These are phyloP conservation scores for Ammodytes marinus DNA, from an alignment of 2,113 vertebrate species.

Conservation along the genomic window DNA sequence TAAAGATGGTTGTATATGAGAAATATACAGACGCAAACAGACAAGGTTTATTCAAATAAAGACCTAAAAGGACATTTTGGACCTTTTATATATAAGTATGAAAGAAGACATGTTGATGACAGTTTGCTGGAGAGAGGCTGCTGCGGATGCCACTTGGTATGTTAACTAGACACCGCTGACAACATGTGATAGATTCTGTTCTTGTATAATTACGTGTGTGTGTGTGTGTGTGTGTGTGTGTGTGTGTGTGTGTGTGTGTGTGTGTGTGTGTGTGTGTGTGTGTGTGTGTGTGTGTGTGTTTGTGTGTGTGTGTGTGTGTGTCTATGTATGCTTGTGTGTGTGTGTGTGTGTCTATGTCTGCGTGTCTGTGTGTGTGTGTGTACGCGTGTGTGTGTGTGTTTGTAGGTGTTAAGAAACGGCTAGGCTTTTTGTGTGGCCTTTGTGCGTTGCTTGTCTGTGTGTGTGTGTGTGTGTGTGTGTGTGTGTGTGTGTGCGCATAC, in stretches of 20 bases:
- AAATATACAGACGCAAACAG: too few species aligned
- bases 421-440: too few species aligned
- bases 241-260: slow-evolving; percentile 18
- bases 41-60: too few species aligned
- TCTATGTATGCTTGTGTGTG: background rate
- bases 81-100: too few species aligned
- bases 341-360: slow-evolving; percentile 32
- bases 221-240: slow-evolving; percentile 25
- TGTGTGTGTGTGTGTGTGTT: slow-evolving; percentile 9
- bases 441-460: background rate
- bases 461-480: too few species aligned
- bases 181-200: slow-evolving; percentile 41
- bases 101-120: too few species aligned
- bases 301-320: slow-evolving; percentile 12
- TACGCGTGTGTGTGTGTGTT: slow-evolving; percentile 25
- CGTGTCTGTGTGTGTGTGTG: background rate
- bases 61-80: too few species aligned
- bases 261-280: slow-evolving; percentile 3
- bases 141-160: background rate
- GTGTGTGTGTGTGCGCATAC: too few species aligned
- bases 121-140: too few species aligned
- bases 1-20: too few species aligned
- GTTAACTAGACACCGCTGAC: slow-evolving; percentile 43
- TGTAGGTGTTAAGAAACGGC: too few species aligned
- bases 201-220: slow-evolving; percentile 8